Evolutionary conservation across 2,113 vertebrate genomes (phyloP).

Genomic region (Casuarius casuarius): DNA sequence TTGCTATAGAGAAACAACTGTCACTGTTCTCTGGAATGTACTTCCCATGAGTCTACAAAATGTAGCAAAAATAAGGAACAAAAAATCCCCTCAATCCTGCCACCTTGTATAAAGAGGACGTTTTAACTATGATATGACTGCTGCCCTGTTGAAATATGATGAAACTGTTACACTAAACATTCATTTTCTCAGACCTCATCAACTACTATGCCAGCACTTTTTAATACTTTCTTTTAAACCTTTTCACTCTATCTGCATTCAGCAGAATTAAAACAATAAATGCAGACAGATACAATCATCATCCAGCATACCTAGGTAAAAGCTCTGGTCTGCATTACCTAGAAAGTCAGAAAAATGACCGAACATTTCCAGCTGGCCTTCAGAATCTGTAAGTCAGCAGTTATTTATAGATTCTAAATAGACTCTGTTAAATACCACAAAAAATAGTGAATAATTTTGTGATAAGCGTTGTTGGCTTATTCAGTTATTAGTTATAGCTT

Average conservation of each 20-base stretch:
- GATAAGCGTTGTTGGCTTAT: background rate
- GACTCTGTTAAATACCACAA: background rate
- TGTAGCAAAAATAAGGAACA: background rate
- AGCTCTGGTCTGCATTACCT: background rate
- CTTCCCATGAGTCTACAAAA: background rate
- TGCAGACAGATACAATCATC: background rate
- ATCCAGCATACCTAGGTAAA: background rate
- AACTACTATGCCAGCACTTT: background rate
- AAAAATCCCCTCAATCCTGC: background rate
- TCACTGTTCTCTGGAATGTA: background rate
- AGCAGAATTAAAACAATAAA: background rate
- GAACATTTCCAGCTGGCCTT: background rate
- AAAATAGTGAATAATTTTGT: background rate
- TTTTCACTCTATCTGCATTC: background rate
- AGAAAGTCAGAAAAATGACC: background rate
- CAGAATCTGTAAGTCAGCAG: background rate
- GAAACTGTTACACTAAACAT: background rate
- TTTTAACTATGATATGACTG: background rate
- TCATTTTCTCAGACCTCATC: background rate
- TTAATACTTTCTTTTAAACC: background rate
- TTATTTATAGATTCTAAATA: background rate
- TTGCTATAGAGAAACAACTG: background rate
- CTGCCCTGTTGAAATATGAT: background rate
- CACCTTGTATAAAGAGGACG: background rate
- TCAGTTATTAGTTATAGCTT: conserved; percentile 12